Percentiles rank a stretch among this genome's conserved stretches.
phyloP scores from a whole-genome alignment of 2,113 vertebrate genomes.

The Ovis aries region ARS-UI_Ramb_v3.0 NC_056055.1:1359501-1360000 shows the following conservation, averaged over 20 bases:
- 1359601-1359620: not conserved
- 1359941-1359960: not conserved
- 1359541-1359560: not conserved
- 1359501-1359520: not conserved
- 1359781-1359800: fast-evolving
- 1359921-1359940: not conserved
- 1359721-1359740: not conserved
- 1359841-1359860: not conserved
- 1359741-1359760: not conserved
- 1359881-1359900: not conserved
- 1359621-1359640: not conserved
- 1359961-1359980: not conserved
- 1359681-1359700: not conserved
- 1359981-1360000: not conserved
- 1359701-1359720: not conserved
- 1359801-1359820: not conserved
- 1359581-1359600: not conserved
- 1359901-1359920: not conserved
- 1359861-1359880: not conserved
- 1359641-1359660: not conserved
- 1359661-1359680: not conserved
- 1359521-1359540: not conserved
- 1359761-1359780: not conserved
- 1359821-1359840: not conserved
- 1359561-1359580: not conserved